phyloP scores from a whole-genome alignment of 2,797 vertebrate genomes.

The Myiotriccus ornatus region DNA sequence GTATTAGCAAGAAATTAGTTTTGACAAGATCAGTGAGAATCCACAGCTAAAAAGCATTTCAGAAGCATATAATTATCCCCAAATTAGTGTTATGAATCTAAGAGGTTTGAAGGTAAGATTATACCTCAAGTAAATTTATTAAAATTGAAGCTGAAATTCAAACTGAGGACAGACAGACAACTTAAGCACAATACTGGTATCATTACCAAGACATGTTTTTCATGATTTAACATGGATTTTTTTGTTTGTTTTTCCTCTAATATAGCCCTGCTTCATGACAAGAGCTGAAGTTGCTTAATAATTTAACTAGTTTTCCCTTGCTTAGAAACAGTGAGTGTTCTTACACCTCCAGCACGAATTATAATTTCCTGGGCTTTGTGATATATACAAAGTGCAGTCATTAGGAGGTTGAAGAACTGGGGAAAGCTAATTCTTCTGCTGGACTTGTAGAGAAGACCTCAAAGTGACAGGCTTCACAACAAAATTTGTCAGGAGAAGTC shows the following conservation, averaged over 20 bases:
- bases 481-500: background rate
- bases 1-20: background rate
- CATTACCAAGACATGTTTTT: background rate
- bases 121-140: background rate
- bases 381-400: background rate
- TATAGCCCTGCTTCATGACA: background rate
- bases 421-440: background rate
- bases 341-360: background rate
- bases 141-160: background rate
- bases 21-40: background rate
- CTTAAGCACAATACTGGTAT: background rate
- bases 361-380: background rate
- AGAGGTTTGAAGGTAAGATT: background rate
- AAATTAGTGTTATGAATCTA: background rate
- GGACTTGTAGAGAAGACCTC: background rate
- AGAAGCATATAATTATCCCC: background rate
- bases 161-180: background rate
- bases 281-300: background rate
- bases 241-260: background rate
- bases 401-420: background rate
- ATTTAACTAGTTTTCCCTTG: background rate
- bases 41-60: background rate
- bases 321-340: slow-evolving; percentile 5
- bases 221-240: background rate
- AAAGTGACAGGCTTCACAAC: background rate